phyloP scores from a whole-genome alignment of 2,113 vertebrate species.

The Zapornia atra region DNA sequence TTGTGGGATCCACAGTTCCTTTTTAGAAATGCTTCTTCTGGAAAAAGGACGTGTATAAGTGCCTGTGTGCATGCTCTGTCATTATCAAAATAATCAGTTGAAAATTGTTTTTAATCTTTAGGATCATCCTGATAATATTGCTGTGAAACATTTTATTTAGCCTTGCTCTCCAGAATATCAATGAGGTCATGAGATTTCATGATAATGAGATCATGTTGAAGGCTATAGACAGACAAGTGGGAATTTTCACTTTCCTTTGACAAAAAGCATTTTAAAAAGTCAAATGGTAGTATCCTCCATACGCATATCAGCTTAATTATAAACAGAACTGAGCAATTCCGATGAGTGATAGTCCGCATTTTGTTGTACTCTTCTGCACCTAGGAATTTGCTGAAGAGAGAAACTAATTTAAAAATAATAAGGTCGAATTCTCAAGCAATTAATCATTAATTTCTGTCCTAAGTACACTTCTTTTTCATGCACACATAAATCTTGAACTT shows the following conservation, averaged over 20 bases:
- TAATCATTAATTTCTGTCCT: background rate
- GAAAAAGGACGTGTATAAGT: background rate
- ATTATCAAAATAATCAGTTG: background rate
- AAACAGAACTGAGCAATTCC: background rate
- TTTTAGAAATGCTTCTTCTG: background rate
- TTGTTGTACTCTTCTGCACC: background rate
- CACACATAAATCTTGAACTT: background rate
- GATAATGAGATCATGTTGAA: background rate
- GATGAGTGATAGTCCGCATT: background rate
- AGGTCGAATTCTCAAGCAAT: background rate
- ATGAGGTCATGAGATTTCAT: background rate
- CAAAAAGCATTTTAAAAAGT: background rate
- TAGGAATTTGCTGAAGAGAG: background rate
- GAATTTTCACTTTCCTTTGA: background rate
- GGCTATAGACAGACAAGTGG: background rate
- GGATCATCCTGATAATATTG: background rate
- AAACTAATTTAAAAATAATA: background rate
- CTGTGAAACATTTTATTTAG: background rate
- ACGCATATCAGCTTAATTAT: background rate
- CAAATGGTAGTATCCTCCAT: background rate
- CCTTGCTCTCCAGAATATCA: background rate
- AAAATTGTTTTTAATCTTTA: background rate
- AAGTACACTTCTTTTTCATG: background rate
- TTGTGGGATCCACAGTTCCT: fast-evolving
- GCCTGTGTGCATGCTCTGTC: background rate